Conservation (phyloP, 2,113 vertebrate genomes). For the Ophiodon elongatus region DNA sequence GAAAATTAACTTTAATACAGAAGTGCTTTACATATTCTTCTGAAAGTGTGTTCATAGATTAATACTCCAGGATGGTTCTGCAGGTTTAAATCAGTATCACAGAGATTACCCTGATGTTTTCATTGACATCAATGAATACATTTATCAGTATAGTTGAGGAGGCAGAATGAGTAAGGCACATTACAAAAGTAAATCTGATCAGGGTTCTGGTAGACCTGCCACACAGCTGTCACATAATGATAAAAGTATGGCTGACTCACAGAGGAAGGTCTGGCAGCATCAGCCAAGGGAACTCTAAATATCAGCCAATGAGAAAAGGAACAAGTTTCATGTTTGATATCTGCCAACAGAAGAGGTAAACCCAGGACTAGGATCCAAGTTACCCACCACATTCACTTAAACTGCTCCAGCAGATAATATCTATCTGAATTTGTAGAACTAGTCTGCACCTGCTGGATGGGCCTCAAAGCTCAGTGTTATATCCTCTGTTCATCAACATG, state of each 20-base stretch:
- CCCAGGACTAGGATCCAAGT: background rate
- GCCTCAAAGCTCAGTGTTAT: background rate
- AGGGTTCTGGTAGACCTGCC: background rate
- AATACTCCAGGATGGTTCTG: background rate
- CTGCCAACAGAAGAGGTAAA: background rate
- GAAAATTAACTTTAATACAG: background rate
- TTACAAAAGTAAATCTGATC: conserved; percentile 10
- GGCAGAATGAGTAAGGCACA: background rate
- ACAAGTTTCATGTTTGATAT: background rate
- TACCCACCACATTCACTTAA: background rate
- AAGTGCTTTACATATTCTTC: background rate
- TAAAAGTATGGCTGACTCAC: background rate
- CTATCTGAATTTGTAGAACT: background rate
- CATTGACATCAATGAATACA: background rate
- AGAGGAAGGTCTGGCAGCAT: conserved; percentile 3
- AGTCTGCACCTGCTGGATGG: background rate
- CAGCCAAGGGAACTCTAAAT: conserved; percentile 3
- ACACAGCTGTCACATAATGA: conserved; percentile 27
- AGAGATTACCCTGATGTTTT: background rate
- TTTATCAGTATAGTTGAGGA: background rate
- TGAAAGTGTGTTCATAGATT: background rate
- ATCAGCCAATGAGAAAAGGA: background rate
- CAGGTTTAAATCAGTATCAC: conserved; percentile 5
- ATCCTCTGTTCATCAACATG: background rate
- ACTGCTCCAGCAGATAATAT: background rate